These are phyloP conservation scores for Leptodirus hochenwartii DNA, from an alignment of 2,888 invertebrate genomes.

Conservation along the genomic window DNA sequence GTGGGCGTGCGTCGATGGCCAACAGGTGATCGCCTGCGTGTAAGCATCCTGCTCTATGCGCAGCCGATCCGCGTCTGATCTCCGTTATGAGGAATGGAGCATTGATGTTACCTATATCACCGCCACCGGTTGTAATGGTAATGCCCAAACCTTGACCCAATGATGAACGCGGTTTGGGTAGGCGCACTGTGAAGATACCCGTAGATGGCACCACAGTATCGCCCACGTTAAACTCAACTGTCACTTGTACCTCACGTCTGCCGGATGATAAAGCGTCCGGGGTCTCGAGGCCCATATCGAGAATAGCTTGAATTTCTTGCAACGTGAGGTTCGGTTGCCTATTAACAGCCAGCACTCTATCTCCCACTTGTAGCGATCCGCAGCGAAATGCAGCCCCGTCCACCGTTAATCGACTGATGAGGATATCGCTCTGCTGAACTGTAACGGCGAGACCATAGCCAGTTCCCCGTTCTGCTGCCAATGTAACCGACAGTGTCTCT, in stretches of 20 bases:
- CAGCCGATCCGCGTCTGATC: constrained; percentile 76
- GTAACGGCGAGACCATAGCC: constrained; percentile 33
- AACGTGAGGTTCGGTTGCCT: constrained; percentile 49
- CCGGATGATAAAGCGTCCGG: constrained; percentile 27
- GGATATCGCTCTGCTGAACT: constrained; percentile 27
- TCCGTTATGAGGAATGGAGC: constrained; percentile 76
- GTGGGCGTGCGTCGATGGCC: constrained; percentile 69
- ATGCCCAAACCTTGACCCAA: constrained; percentile 70
- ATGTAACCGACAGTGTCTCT: constrained; percentile 33
- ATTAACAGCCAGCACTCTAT: constrained; percentile 71
- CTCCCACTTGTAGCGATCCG: constrained; percentile 60
- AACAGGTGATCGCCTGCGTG: constrained; percentile 72
- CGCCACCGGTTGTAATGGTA: no score
- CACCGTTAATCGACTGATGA: constrained; percentile 32
- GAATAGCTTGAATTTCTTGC: constrained; percentile 35
- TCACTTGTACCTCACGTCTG: constrained; percentile 56
- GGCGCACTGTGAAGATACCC: constrained; percentile 78
- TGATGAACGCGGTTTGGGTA: constrained; percentile 55
- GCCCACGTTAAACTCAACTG: constrained; percentile 83
- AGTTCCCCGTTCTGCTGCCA: constrained; percentile 30
- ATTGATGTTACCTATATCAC: constrained; percentile 42
- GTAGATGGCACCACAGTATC: constrained; percentile 81
- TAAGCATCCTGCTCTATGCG: constrained; percentile 76
- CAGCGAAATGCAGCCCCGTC: constrained; percentile 43
- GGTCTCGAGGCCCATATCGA: constrained; percentile 32